Percentiles rank a stretch among this genome's conserved stretches.
Evolutionary conservation across 2,888 invertebrate species (phyloP).

Genomic region (Leptopilina myrica): DNA sequence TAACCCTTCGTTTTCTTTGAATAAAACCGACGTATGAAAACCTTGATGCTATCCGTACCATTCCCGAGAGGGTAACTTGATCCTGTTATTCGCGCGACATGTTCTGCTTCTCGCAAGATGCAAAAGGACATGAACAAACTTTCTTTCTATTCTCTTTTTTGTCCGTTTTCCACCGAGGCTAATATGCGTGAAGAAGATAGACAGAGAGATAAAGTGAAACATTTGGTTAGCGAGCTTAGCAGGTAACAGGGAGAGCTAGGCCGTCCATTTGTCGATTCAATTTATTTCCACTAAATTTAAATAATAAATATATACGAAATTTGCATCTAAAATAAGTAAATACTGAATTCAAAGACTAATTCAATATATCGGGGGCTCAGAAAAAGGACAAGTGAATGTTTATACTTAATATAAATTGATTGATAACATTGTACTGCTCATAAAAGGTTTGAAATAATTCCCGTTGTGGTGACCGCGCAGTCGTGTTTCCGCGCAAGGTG

Average conservation of each 20-base stretch:
- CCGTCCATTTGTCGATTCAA: conserved; percentile 23
- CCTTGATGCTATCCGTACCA: conserved; percentile 46
- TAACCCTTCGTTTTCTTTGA: conserved; percentile 25
- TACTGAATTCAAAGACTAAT: no score
- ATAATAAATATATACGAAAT: no score
- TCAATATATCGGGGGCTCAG: no score
- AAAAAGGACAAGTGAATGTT: no score
- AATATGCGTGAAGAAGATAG: conserved; percentile 74
- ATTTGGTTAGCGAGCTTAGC: conserved; percentile 60
- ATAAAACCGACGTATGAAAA: conserved; percentile 44
- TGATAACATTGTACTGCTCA: conserved; percentile 3
- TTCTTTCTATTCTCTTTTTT: conserved; percentile 53
- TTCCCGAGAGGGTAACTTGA: conserved; percentile 72
- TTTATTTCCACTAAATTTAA: no score
- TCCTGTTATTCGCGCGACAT: conserved; percentile 74
- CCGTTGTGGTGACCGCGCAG: neutral
- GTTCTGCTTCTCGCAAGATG: conserved; percentile 59
- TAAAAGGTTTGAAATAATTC: conserved; percentile 5
- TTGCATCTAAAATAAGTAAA: no score
- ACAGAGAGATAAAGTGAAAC: conserved; percentile 70
- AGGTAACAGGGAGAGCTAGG: conserved; percentile 5
- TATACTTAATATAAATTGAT: neutral
- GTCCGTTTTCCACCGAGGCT: conserved; percentile 67
- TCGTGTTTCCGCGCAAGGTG: conserved; percentile 63
- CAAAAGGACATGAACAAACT: conserved; percentile 46